A percentile compares a stretch with the other conserved stretches of the same genome.
Conservation (phyloP, 2,797 vertebrate genomes). For the Sardinella longiceps region DNA sequence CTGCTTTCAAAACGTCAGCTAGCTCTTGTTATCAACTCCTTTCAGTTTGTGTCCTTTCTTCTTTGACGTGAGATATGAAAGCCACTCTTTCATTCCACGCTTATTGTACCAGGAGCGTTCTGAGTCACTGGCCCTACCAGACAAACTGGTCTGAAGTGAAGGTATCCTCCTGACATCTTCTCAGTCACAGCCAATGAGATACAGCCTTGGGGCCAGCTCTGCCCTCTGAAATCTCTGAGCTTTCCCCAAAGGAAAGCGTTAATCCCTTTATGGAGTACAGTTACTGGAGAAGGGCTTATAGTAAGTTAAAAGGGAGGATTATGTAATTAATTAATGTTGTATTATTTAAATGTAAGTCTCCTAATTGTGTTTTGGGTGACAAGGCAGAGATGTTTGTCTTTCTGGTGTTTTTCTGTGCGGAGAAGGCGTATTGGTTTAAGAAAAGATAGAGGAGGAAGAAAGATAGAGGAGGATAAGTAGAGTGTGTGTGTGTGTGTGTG, state of each 20-base stretch:
- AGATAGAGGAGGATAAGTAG: no score
- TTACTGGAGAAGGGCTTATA: no score
- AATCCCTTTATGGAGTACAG: background rate
- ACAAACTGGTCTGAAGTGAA: conserved; percentile 40
- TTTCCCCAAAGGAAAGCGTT: background rate
- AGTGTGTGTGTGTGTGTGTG: background rate
- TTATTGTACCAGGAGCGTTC: background rate
- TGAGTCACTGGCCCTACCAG: conserved; percentile 52
- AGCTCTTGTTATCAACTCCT: conserved; percentile 44
- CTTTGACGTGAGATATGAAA: conserved; percentile 37
- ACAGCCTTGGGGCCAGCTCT: background rate
- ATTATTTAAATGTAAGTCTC: background rate
- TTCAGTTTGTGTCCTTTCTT: conserved; percentile 8
- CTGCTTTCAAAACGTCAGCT: conserved; percentile 21
- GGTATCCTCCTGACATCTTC: background rate
- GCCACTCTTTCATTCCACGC: background rate
- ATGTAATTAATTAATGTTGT: no score
- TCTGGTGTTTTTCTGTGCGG: background rate
- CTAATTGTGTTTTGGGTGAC: background rate
- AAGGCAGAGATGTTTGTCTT: background rate
- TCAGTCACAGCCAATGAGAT: background rate
- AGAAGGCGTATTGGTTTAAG: background rate
- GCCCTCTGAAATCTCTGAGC: background rate
- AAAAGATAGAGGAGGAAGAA: no score
- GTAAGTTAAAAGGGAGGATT: no score